A percentile compares a stretch with the other conserved stretches of the same genome.
These are phyloP conservation scores for Drosophila glabriapex DNA, from an alignment of 2,888 invertebrate genomes.

Conservation along the genomic window DNA sequence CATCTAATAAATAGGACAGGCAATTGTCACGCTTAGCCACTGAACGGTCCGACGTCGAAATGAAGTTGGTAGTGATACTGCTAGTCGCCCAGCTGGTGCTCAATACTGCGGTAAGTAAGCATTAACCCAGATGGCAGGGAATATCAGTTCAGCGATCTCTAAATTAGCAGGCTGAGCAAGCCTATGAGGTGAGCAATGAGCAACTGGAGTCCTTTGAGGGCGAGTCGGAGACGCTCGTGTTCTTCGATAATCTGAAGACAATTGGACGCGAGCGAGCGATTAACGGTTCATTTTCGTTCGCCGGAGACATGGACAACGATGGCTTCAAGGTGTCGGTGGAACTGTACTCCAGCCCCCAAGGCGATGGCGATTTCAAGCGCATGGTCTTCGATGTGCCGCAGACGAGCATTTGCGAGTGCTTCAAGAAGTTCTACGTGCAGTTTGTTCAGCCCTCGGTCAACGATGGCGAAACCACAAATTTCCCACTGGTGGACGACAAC, in stretches of 20 bases:
- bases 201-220: conserved; percentile 69
- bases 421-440: conserved; percentile 76
- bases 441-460: conserved; percentile 74
- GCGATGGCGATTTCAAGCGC: conserved; percentile 73
- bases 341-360: conserved; percentile 73
- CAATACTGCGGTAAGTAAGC: conserved; percentile 49
- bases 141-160: not conserved
- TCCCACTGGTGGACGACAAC: conserved; percentile 73
- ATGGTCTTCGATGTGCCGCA: conserved; percentile 77
- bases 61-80: conserved; percentile 49
- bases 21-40: conserved; percentile 4
- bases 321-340: conserved; percentile 71
- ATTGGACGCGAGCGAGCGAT: conserved; percentile 69
- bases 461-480: conserved; percentile 72
- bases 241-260: conserved; percentile 54
- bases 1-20: conserved; percentile 51
- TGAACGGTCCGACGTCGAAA: conserved; percentile 18
- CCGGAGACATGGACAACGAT: conserved; percentile 74
- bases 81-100: conserved; percentile 40
- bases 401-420: conserved; percentile 76
- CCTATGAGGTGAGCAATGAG: conserved; percentile 73
- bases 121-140: not conserved
- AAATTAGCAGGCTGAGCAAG: conserved; percentile 57
- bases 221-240: conserved; percentile 64
- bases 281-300: conserved; percentile 70